Percentiles rank a stretch among this genome's conserved stretches.
Evolutionary conservation across 2,888 invertebrate genomes (phyloP).

Genomic region (Prostheceraeus crozeri): DNA sequence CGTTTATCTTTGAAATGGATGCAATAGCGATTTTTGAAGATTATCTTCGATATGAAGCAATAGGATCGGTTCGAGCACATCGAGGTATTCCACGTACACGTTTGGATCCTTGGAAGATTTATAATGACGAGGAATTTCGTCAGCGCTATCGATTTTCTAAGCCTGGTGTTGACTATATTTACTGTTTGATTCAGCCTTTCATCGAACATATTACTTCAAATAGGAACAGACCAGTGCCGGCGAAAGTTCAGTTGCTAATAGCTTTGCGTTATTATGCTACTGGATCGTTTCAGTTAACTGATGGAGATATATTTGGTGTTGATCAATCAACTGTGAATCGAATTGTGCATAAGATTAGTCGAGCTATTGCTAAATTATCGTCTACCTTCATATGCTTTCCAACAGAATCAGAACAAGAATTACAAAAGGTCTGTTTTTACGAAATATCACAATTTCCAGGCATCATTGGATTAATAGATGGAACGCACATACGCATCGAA

Average conservation of each 20-base stretch:
- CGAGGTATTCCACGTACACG: too few relatives aligned
- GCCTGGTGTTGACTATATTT: too few relatives aligned
- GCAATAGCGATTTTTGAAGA: too few relatives aligned
- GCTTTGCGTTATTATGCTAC: conserved; percentile 5
- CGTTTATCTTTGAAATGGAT: too few relatives aligned
- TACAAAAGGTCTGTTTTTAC: not conserved
- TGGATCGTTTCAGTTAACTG: conserved; percentile 6
- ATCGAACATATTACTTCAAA: too few relatives aligned
- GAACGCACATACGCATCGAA: conserved; percentile 12
- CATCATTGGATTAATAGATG: conserved; percentile 8
- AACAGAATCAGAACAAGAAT: not conserved
- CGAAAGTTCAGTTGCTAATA: conserved; percentile 1
- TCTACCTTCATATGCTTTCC: not conserved
- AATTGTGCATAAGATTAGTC: not conserved
- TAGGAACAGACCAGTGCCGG: not conserved
- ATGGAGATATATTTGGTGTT: conserved; percentile 14
- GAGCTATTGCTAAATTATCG: not conserved
- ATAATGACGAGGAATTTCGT: too few relatives aligned
- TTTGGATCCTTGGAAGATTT: too few relatives aligned
- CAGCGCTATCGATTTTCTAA: too few relatives aligned
- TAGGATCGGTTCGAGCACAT: too few relatives aligned
- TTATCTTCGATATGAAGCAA: too few relatives aligned
- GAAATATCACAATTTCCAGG: conserved; percentile 3
- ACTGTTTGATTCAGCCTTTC: too few relatives aligned
- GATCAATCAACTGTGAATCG: conserved; percentile 3